Percentiles rank a stretch among this genome's conserved stretches.
phyloP scores from a whole-genome alignment of 2,797 vertebrate genomes.

The Sitta carolinensis region DNA sequence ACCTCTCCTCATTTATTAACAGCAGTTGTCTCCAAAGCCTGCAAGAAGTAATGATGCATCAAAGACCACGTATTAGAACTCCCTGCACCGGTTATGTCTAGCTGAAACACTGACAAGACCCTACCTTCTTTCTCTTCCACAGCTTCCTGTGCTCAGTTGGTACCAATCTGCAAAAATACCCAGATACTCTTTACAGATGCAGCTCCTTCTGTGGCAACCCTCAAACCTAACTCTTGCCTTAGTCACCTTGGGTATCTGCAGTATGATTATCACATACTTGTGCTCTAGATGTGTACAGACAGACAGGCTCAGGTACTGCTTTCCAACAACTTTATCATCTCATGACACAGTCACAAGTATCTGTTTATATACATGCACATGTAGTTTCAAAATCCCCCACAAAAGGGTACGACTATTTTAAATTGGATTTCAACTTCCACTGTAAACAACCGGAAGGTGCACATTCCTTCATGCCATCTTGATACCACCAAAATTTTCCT shows the following conservation, averaged over 20 bases:
- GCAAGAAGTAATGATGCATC: neutral
- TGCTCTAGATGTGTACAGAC: neutral
- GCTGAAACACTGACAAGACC: neutral
- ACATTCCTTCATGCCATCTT: neutral
- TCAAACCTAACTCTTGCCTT: neutral
- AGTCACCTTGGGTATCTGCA: neutral
- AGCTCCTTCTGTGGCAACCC: neutral
- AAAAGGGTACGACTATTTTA: neutral
- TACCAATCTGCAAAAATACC: neutral
- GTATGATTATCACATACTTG: neutral
- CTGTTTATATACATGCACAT: neutral
- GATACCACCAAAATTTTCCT: neutral
- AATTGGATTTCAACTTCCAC: neutral
- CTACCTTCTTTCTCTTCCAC: neutral
- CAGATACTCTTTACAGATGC: neutral
- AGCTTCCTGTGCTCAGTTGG: neutral
- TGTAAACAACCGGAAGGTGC: neutral
- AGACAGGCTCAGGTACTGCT: neutral
- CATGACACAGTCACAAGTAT: neutral
- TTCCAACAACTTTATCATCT: neutral
- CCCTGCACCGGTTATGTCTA: neutral
- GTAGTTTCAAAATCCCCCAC: neutral
- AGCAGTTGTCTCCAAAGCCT: neutral
- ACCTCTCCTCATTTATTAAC: conserved; percentile 8
- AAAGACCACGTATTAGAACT: neutral